A percentile compares a stretch with the other conserved stretches of the same genome.
These are phyloP conservation scores for Noctua janthina DNA, from an alignment of 2,888 invertebrate species.

Conservation along the genomic window DNA sequence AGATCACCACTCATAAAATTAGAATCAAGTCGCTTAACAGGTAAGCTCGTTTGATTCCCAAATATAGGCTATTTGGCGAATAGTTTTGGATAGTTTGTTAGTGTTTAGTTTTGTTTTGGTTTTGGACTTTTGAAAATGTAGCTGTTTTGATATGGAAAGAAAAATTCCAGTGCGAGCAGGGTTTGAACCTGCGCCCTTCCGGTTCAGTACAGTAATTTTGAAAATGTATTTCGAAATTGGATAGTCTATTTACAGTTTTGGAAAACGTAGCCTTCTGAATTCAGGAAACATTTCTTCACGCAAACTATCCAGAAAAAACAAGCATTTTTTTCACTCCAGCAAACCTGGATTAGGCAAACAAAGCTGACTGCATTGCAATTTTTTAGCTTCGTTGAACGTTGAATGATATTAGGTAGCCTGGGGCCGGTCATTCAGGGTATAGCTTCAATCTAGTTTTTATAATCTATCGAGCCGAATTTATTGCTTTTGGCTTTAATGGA, in stretches of 20 bases:
- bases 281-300: background rate
- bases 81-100: no score
- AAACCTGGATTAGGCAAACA: conserved; percentile 34
- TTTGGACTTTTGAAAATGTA: background rate
- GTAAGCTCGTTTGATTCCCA: no score
- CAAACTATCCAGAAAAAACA: background rate
- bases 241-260: background rate
- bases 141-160: no score
- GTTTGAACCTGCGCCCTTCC: no score
- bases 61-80: background rate
- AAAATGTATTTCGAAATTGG: background rate
- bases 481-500: background rate
- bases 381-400: conserved; percentile 36
- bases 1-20: no score
- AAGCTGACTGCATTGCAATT: conserved; percentile 47
- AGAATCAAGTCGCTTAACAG: no score
- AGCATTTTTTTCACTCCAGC: background rate
- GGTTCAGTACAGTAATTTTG: background rate
- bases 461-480: background rate
- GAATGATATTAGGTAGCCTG: conserved; percentile 25
- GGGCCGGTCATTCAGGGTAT: conserved; percentile 26
- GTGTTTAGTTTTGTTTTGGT: no score
- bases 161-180: no score
- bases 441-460: background rate
- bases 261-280: background rate